A percentile compares a stretch with the other conserved stretches of the same genome.
These are phyloP conservation scores for Bubo blakistoni DNA, from an alignment of 2,113 vertebrate genomes.

Conservation along the genomic window DNA sequence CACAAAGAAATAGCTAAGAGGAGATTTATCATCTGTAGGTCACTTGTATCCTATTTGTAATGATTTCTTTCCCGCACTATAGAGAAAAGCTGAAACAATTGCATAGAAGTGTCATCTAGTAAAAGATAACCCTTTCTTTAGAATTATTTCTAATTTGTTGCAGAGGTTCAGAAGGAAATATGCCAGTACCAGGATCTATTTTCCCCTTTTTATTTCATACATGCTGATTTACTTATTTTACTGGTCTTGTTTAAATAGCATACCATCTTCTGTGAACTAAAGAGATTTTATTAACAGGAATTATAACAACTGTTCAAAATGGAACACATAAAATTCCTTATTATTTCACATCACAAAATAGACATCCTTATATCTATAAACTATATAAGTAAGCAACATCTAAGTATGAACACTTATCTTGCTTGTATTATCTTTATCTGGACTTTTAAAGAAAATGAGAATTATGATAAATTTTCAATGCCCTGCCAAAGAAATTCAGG, in stretches of 20 bases:
- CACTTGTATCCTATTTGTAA: conserved; percentile 51
- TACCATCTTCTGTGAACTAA: neutral
- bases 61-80: conserved; percentile 37
- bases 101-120: neutral
- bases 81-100: conserved; percentile 34
- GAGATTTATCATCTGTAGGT: conserved; percentile 55
- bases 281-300: neutral
- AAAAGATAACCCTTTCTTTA: conserved; percentile 10
- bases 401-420: neutral
- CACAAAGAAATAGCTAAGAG: conserved; percentile 42
- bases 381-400: neutral
- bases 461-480: neutral
- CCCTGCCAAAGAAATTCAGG: neutral
- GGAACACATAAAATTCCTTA: neutral
- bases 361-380: neutral
- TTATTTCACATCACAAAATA: neutral
- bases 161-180: conserved; percentile 6
- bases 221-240: neutral
- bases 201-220: neutral
- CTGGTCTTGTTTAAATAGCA: neutral
- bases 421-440: neutral
- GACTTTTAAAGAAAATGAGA: neutral
- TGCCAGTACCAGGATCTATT: neutral
- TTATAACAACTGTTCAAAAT: neutral
- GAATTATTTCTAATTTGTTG: neutral